Conservation (phyloP, 2,113 vertebrate genomes). For the Oophaga pumilio region DNA sequence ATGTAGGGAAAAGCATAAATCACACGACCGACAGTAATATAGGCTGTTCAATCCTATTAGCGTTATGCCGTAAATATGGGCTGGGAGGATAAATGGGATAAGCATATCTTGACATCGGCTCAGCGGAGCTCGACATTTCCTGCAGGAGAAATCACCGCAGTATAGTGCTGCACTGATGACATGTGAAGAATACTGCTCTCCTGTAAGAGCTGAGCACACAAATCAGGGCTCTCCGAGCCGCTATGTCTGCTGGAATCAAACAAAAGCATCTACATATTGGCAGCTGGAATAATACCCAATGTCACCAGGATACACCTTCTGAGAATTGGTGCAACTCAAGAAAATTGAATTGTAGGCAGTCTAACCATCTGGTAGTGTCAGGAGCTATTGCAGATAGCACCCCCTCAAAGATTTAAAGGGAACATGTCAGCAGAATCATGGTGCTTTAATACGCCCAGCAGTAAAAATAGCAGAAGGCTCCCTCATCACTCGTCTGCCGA, state of each 20-base stretch:
- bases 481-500: too few relatives aligned
- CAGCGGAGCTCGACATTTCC: neutral
- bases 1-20: slow-evolving; percentile 1
- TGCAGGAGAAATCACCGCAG: slow-evolving; percentile 22
- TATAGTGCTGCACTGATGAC: neutral
- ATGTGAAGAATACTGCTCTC: slow-evolving; percentile 6
- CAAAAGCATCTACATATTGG: neutral
- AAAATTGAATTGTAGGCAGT: neutral
- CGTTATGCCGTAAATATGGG: slow-evolving; percentile 31
- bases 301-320: neutral
- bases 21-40: neutral
- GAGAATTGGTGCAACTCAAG: neutral
- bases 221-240: neutral
- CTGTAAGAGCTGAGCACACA: neutral
- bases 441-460: too few relatives aligned
- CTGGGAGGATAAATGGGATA: slow-evolving; percentile 25
- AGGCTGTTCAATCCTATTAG: slow-evolving; percentile 44
- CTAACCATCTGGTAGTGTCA: neutral
- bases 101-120: slow-evolving; percentile 26
- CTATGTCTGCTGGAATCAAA: neutral
- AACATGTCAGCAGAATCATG: too few relatives aligned
- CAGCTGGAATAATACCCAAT: neutral
- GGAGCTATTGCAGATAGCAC: too few relatives aligned
- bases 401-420: too few relatives aligned
- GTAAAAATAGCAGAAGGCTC: too few relatives aligned